Percentiles rank a stretch among this genome's conserved stretches.
phyloP scores from a whole-genome alignment of 2,113 vertebrate genomes.

The Syngnathus typhle region DNA sequence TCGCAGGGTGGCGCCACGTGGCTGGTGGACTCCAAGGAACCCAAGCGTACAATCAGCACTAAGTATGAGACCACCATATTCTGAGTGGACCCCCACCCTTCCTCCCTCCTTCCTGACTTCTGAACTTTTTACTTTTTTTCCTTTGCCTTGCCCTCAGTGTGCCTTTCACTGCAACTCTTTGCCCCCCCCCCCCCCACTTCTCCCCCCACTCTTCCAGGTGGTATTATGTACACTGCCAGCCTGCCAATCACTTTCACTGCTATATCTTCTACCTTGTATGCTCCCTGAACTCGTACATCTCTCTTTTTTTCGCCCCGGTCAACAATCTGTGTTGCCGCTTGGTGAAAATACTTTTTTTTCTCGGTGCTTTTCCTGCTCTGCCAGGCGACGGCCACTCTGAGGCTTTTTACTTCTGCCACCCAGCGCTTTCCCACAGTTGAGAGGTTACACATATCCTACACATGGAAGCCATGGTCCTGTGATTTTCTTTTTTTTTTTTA shows the following conservation, averaged over 20 bases:
- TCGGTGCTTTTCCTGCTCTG: conserved; percentile 52
- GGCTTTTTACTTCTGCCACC: conserved; percentile 47
- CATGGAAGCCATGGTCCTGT: conserved; percentile 48
- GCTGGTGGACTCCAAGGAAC: conserved; percentile 91
- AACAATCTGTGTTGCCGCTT: conserved; percentile 24
- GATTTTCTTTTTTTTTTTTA: conserved; percentile 2
- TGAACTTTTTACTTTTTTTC: conserved; percentile 24
- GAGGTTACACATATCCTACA: conserved; percentile 32
- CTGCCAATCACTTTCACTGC: conserved; percentile 18
- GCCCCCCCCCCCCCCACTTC: not conserved
- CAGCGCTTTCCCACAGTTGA: conserved; percentile 29
- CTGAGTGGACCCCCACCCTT: conserved; percentile 67
- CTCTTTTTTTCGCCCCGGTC: not conserved
- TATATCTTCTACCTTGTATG: conserved; percentile 11
- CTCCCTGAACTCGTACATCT: conserved; percentile 23
- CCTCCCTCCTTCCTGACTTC: conserved; percentile 22
- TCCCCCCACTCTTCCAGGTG: conserved; percentile 7
- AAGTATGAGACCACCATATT: conserved; percentile 99
- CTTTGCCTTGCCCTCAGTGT: conserved; percentile 46
- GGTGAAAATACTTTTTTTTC: conserved; percentile 43
- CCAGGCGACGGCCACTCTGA: conserved; percentile 64
- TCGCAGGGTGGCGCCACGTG: conserved; percentile 84
- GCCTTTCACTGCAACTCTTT: conserved; percentile 54
- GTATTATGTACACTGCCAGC: conserved; percentile 12
- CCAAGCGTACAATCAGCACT: conserved; percentile 92